phyloP scores from a whole-genome alignment of 2,113 vertebrate genomes.

The Notechis scutatus region DNA sequence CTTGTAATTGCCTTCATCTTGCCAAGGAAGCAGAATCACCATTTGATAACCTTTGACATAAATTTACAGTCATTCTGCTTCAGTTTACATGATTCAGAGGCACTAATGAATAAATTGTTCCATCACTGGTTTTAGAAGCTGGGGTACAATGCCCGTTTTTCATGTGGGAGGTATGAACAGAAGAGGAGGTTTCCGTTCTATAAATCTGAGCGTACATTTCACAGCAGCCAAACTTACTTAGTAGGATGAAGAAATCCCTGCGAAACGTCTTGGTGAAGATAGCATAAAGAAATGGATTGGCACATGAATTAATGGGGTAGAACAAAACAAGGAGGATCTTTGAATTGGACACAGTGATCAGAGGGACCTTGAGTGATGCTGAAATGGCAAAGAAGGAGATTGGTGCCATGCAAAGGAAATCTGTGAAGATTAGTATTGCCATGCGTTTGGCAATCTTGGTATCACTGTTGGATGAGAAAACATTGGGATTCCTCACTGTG shows the following conservation, averaged over 20 bases:
- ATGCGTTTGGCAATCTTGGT: slow-evolving; percentile 90
- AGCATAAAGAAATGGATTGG: slow-evolving; percentile 94
- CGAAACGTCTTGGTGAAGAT: slow-evolving; percentile 95
- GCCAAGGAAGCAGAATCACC: neutral
- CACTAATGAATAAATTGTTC: slow-evolving; percentile 73
- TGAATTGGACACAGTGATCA: slow-evolving; percentile 90
- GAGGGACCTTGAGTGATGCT: slow-evolving; percentile 87
- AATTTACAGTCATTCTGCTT: slow-evolving; percentile 30
- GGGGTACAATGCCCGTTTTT: slow-evolving; percentile 75
- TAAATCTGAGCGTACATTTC: slow-evolving; percentile 87
- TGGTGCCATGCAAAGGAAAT: slow-evolving; percentile 96
- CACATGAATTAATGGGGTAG: slow-evolving; percentile 96
- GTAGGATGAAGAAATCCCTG: slow-evolving; percentile 87
- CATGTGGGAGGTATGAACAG: slow-evolving; percentile 71
- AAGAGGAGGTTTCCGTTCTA: slow-evolving; percentile 84
- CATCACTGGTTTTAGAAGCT: slow-evolving; percentile 70
- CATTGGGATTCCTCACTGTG: slow-evolving; percentile 84
- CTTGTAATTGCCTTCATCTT: neutral
- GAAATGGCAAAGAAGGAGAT: slow-evolving; percentile 98
- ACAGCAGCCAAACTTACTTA: slow-evolving; percentile 89
- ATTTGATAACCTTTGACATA: neutral
- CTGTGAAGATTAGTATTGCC: slow-evolving; percentile 94
- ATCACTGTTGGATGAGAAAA: slow-evolving; percentile 81
- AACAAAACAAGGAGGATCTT: slow-evolving; percentile 95
- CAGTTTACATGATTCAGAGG: slow-evolving; percentile 70